Conservation (phyloP, 2,888 invertebrate genomes). For the Thumatha senex region DNA sequence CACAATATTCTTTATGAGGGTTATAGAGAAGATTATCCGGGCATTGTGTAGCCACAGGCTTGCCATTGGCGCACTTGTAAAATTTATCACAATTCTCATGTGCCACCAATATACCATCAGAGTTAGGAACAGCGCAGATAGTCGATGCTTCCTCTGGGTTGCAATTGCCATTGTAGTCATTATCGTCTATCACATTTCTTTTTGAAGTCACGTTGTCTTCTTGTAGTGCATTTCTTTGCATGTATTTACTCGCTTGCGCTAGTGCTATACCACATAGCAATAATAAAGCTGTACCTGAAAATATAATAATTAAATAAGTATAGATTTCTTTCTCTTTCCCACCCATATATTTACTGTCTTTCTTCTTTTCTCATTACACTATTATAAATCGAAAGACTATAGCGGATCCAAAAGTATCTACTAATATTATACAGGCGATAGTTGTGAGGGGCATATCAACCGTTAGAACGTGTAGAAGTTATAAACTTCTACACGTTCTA, state of each 20-base stretch:
- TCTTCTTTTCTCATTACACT: too few relatives aligned
- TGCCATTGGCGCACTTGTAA: not conserved
- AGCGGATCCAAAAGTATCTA: too few relatives aligned
- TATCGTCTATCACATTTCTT: not conserved
- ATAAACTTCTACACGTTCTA: too few relatives aligned
- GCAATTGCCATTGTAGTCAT: not conserved
- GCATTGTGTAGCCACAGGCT: not conserved
- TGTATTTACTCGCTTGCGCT: conserved; percentile 36
- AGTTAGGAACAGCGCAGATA: conserved; percentile 37
- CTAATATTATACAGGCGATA: too few relatives aligned
- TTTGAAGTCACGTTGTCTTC: too few relatives aligned
- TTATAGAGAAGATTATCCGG: not conserved
- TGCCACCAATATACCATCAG: conserved; percentile 42
- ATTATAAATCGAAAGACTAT: too few relatives aligned
- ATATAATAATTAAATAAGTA: not conserved
- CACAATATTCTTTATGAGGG: not conserved
- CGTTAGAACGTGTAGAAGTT: too few relatives aligned
- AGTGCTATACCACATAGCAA: conserved; percentile 57
- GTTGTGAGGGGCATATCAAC: too few relatives aligned
- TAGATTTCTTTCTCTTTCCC: too few relatives aligned
- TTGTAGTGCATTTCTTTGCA: too few relatives aligned
- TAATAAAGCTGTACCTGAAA: conserved; percentile 53
- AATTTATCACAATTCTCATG: conserved; percentile 26
- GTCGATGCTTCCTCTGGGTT: conserved; percentile 34
- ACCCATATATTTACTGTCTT: too few relatives aligned